Percentiles rank a stretch among this genome's conserved stretches.
These are phyloP conservation scores for Noctua janthe DNA, from an alignment of 2,888 invertebrate species.

Conservation along the genomic window DNA sequence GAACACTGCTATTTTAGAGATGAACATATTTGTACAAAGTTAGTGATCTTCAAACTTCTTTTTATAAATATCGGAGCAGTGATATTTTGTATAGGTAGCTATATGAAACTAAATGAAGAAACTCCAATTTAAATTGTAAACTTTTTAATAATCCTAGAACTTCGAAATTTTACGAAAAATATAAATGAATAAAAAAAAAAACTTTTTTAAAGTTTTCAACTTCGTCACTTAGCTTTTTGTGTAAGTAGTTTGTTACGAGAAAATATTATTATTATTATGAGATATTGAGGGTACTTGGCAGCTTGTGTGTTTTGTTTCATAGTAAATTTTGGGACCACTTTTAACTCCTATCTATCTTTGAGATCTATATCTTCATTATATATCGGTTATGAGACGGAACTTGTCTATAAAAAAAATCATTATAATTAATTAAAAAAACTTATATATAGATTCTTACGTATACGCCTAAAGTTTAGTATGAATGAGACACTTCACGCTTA, in stretches of 20 bases:
- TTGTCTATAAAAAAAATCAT: slow-evolving; percentile 55
- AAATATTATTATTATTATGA: slow-evolving; percentile 69
- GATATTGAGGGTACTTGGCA: slow-evolving; percentile 75
- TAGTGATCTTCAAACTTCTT: slow-evolving; percentile 77
- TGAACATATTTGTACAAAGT: slow-evolving; percentile 84
- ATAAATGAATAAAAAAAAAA: slow-evolving; percentile 54
- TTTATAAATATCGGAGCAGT: slow-evolving; percentile 86
- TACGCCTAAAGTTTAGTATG: slow-evolving; percentile 86
- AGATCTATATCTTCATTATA: slow-evolving; percentile 70
- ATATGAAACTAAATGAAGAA: slow-evolving; percentile 73
- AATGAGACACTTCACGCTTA: slow-evolving; percentile 82
- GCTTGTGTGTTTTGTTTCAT: slow-evolving; percentile 87
- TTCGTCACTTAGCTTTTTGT: slow-evolving; percentile 82
- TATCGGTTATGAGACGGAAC: slow-evolving; percentile 57
- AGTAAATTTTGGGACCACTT: slow-evolving; percentile 90
- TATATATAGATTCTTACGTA: slow-evolving; percentile 55
- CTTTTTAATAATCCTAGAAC: slow-evolving; percentile 78
- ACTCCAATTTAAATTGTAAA: slow-evolving; percentile 74
- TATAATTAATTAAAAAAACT: slow-evolving; percentile 58
- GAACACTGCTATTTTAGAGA: slow-evolving; percentile 82
- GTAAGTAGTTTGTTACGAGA: slow-evolving; percentile 80
- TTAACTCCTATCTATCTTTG: slow-evolving; percentile 77
- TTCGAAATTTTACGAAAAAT: slow-evolving; percentile 73
- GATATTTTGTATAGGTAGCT: slow-evolving; percentile 88
- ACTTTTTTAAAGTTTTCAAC: slow-evolving; percentile 72